Conservation (phyloP, 2,113 vertebrate species). For the Porphyrio hochstetteri region DNA sequence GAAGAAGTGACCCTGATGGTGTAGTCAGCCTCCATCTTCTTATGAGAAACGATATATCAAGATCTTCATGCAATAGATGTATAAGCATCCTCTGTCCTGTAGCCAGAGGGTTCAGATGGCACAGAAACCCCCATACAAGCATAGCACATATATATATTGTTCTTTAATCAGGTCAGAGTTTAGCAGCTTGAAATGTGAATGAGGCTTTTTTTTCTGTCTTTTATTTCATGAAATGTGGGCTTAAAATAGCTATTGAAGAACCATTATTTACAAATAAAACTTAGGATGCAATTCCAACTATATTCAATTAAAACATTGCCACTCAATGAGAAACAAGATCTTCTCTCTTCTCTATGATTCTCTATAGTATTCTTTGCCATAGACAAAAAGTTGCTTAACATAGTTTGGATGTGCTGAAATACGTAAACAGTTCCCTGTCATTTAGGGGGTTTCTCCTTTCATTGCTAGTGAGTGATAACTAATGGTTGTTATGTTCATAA, state of each 20-base stretch:
- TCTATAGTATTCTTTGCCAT: background rate
- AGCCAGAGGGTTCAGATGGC: background rate
- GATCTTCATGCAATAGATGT: background rate
- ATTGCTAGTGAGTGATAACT: background rate
- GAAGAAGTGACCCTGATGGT: background rate
- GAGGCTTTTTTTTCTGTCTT: background rate
- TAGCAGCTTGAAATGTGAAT: background rate
- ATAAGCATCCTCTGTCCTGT: background rate
- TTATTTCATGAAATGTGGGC: background rate
- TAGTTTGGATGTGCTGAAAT: background rate
- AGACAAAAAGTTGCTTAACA: background rate
- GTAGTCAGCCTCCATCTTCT: background rate
- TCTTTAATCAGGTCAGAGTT: background rate
- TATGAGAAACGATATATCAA: background rate
- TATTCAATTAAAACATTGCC: background rate
- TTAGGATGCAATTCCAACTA: background rate
- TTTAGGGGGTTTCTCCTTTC: background rate
- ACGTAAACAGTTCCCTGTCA: rapidly evolving
- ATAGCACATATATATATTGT: background rate
- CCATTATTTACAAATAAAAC: background rate
- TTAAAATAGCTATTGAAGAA: background rate
- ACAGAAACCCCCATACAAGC: background rate
- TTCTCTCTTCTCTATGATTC: background rate
- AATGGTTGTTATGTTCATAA: background rate
- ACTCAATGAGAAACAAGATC: background rate